Evolutionary conservation across 2,888 invertebrate genomes (phyloP).

Genomic region (Horisme vitalbata): DNA sequence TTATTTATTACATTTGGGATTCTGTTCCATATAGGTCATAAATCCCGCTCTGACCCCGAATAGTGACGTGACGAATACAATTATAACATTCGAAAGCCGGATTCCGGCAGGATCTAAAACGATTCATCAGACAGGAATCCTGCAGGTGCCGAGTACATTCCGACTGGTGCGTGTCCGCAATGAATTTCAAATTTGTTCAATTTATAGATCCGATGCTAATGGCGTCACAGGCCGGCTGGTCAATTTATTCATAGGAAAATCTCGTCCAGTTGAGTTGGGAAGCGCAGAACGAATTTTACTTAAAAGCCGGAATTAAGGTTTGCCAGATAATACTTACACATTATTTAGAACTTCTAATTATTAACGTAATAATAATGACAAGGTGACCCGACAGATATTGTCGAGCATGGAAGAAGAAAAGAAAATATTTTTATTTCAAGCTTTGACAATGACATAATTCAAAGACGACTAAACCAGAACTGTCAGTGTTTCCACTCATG

Average conservation of each 20-base stretch:
- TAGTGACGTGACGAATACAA: constrained; percentile 8
- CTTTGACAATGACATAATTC: no score
- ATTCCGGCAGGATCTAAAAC: constrained; percentile 6
- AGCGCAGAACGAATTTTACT: background rate
- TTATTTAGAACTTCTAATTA: no score
- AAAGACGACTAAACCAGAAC: no score
- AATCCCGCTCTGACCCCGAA: background rate
- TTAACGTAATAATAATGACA: no score
- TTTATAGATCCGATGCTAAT: constrained; percentile 58
- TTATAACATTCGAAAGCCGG: constrained; percentile 10
- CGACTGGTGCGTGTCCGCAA: constrained; percentile 40
- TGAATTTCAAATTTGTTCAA: constrained; percentile 68
- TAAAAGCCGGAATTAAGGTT: background rate
- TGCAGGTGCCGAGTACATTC: constrained; percentile 39
- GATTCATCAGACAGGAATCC: constrained; percentile 22
- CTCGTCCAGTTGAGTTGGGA: constrained; percentile 28
- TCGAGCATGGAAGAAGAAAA: no score
- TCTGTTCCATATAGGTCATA: no score
- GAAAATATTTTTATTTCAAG: no score
- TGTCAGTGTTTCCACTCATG: no score
- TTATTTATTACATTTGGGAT: no score
- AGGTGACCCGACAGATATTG: no score
- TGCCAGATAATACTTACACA: no score
- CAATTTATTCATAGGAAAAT: constrained; percentile 71
- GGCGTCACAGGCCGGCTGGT: constrained; percentile 38